phyloP scores from a whole-genome alignment of 2,113 vertebrate genomes.

The Ariopsis seemanni region DNA sequence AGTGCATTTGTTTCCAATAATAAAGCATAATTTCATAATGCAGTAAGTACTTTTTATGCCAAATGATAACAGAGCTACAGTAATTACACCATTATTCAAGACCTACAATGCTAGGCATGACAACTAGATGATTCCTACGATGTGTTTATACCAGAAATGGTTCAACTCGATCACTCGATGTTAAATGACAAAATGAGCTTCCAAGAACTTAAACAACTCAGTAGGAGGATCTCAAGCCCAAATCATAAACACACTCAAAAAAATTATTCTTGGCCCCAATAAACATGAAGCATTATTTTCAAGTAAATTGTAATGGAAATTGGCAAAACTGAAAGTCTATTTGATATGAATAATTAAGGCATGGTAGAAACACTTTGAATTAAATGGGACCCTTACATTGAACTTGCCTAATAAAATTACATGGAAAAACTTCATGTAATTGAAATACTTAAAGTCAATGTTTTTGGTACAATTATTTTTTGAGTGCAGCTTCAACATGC shows the following conservation, averaged over 20 bases:
- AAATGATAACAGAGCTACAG: slow-evolving; percentile 8
- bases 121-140: background rate
- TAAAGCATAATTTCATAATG: background rate
- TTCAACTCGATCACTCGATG: background rate
- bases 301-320: no score
- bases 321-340: no score
- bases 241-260: no score
- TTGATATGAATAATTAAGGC: no score
- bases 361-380: no score
- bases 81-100: slow-evolving; percentile 17
- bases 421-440: no score
- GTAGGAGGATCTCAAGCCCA: background rate
- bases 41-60: background rate
- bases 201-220: background rate
- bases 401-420: no score
- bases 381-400: no score
- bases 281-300: no score
- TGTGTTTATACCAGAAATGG: background rate
- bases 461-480: no score
- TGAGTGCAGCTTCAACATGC: background rate
- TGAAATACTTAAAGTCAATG: no score
- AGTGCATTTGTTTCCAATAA: background rate
- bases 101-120: background rate
- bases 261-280: no score
- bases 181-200: background rate